Evolutionary conservation across 37 sponge, comb jelly and placozoan species (phyloP).

Genomic region (Cladorhizidae sp.): DNA sequence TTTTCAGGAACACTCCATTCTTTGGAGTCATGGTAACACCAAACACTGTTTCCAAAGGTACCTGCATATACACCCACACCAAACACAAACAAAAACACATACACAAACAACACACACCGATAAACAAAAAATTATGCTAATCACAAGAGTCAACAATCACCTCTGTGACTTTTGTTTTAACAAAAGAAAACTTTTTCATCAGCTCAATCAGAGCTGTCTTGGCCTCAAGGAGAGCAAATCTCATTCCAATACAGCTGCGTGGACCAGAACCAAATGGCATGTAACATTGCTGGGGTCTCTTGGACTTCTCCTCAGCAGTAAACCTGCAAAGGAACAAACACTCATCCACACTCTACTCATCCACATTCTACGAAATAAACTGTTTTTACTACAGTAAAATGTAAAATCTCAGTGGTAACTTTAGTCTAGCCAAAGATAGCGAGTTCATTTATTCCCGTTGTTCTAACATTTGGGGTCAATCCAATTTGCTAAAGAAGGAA

Average conservation of each 20-base stretch:
- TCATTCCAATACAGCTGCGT: conserved; percentile 70
- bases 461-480: too few relatives aligned
- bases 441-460: too few relatives aligned
- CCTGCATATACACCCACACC: neutral
- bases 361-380: too few relatives aligned
- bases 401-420: too few relatives aligned
- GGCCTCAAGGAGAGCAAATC: conserved; percentile 73
- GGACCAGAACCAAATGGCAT: conserved; percentile 75
- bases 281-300: conserved; percentile 34
- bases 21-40: conserved; percentile 72
- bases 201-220: conserved; percentile 59
- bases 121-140: too few relatives aligned
- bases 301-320: conserved; percentile 52
- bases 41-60: conserved; percentile 42
- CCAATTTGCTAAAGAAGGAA: too few relatives aligned
- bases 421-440: too few relatives aligned
- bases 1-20: conserved; percentile 54
- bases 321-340: too few relatives aligned
- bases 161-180: conserved; percentile 60
- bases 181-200: conserved; percentile 48
- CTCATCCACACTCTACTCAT: too few relatives aligned
- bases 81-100: too few relatives aligned
- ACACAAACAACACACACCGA: too few relatives aligned
- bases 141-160: neutral
- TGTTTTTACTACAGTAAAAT: too few relatives aligned